Conservation (phyloP, 2,888 invertebrate genomes). For the Acanthosepion esculentum region DNA sequence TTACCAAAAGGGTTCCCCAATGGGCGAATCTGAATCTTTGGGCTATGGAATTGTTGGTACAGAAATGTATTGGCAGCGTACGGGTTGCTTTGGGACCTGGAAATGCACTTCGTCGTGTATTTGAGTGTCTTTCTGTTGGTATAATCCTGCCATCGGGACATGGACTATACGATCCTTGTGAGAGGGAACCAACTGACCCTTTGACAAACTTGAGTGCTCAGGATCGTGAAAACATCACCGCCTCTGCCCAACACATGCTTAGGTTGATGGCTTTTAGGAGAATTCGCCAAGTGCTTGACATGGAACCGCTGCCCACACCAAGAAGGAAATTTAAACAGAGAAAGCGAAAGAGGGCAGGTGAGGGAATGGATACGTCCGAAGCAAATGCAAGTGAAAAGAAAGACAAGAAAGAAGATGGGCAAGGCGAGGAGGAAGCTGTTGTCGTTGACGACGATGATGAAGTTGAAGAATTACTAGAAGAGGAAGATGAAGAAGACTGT, state of each 20-base stretch:
- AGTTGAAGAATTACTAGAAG: neutral
- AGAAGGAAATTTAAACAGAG: conserved; percentile 39
- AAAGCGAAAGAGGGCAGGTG: conserved; percentile 34
- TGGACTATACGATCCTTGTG: conserved; percentile 44
- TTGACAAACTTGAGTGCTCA: neutral
- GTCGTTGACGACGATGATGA: neutral
- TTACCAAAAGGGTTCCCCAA: conserved; percentile 1
- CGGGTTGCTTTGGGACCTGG: conserved; percentile 34
- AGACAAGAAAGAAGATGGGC: neutral
- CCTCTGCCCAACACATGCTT: conserved; percentile 45
- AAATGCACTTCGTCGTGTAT: conserved; percentile 40
- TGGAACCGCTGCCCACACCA: conserved; percentile 25
- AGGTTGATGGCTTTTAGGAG: conserved; percentile 40
- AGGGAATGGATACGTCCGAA: neutral
- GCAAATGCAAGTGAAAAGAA: conserved; percentile 35
- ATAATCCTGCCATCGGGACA: conserved; percentile 8
- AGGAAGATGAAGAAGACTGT: neutral
- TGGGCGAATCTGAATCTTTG: conserved; percentile 25
- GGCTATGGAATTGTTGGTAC: conserved; percentile 41
- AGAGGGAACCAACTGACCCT: conserved; percentile 44
- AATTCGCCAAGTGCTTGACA: conserved; percentile 39
- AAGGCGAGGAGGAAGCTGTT: neutral
- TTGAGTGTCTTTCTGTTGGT: conserved; percentile 45
- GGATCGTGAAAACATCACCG: conserved; percentile 38
- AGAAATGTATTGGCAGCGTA: conserved; percentile 38